These are phyloP conservation scores for Empis stercorea DNA, from an alignment of 2,888 invertebrate species.

Conservation along the genomic window DNA sequence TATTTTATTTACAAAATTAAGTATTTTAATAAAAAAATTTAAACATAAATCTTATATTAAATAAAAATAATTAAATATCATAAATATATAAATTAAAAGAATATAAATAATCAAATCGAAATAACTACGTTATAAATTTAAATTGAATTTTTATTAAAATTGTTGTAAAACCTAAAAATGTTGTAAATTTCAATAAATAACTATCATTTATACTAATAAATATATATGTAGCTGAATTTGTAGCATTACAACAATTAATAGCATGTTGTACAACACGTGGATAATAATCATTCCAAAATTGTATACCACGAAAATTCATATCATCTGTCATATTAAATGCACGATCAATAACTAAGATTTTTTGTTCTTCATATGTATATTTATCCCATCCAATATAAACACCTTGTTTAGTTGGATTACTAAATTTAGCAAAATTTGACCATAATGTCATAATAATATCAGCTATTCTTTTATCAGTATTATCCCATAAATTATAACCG, in stretches of 20 bases:
- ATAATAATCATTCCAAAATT: constrained; percentile 76
- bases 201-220: neutral
- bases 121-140: neutral
- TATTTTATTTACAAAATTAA: no score
- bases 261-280: constrained; percentile 61
- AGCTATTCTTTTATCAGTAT: constrained; percentile 61
- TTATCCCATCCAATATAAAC: constrained; percentile 64
- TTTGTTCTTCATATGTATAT: constrained; percentile 52
- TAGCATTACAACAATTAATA: constrained; percentile 59
- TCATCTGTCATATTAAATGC: constrained; percentile 64
- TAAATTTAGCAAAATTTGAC: constrained; percentile 63
- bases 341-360: constrained; percentile 59
- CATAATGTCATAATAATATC: constrained; percentile 72
- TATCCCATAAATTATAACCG: constrained; percentile 53
- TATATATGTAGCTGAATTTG: constrained; percentile 17
- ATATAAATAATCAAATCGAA: neutral
- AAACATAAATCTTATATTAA: no score
- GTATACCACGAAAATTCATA: constrained; percentile 62
- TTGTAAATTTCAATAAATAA: neutral
- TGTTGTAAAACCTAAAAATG: neutral
- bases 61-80: no score
- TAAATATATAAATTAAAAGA: no score
- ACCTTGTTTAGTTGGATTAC: constrained; percentile 57
- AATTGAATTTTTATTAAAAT: neutral
- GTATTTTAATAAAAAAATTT: no score